Evolutionary conservation across 2,797 vertebrate genomes (phyloP), one percentile per base, ranked within the genome.

Genomic region (Danio choprae): DNA sequence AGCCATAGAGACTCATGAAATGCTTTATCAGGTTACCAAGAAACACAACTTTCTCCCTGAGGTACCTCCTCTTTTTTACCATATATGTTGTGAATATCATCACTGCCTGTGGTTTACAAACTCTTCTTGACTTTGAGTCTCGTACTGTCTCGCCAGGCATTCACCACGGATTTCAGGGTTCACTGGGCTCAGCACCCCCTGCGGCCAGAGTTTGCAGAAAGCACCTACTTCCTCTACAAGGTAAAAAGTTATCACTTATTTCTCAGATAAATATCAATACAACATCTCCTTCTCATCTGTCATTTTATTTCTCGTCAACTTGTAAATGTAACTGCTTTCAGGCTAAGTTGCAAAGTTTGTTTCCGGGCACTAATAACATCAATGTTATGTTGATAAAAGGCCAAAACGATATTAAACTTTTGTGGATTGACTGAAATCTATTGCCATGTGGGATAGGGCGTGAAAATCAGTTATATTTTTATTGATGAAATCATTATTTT

Each of bases 1-100:
- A 79, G 97, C 98, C 81, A 99, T 99, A 81, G 97, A 99, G 93
- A 99, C 98, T 60, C 98, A 99, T 74, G 98, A 99, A 93, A 99
- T 99, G 98, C 89, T 99, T 53, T 99, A 98, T 91, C 98, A 99
- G 89, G 97, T 99, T 82, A 99, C 97, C 86, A 98, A 98, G 92
- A 98, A 99, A 85, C 98, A 99, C 91, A 99, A 99, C 91, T 99
- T 99, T 85, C 94, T 99, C 77, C 98, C 98, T 18, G 98, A 99
- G 96, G 98, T 99, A 94, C 83, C 53, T 20, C 55, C 50, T 77
- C n/a, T 65, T 58, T 60, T 63, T 20, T 60, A 8, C 18, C 20
- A 10, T 51, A 50, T 67, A 8, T 41, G 44, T 62, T 59, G 59
- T 56, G 1, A 38, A 44, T 46, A 41, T 44, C 29, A 18, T n/a